Evolutionary conservation across 2,797 vertebrate genomes (phyloP).

Genomic region (Dromococcyx pavoninus): DNA sequence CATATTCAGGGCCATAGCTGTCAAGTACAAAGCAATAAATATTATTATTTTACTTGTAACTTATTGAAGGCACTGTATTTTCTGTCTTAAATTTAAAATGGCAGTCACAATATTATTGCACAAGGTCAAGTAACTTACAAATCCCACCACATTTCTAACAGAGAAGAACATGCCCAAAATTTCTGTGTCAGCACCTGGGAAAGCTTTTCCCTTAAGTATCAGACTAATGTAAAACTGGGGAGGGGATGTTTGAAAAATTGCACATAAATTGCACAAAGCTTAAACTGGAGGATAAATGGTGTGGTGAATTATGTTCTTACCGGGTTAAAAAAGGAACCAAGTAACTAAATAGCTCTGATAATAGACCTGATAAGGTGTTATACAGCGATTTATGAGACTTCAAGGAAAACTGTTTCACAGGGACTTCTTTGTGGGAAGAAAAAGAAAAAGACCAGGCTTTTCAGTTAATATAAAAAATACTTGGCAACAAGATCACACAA

Average conservation of each 20-base stretch:
- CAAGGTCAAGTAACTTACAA: constrained; percentile 4
- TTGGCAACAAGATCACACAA: constrained; percentile 14
- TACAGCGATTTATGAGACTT: background rate
- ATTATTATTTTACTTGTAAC: background rate
- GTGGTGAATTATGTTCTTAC: background rate
- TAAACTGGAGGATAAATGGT: background rate
- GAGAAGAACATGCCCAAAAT: background rate
- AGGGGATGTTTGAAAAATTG: background rate
- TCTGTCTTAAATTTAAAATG: constrained; percentile 21
- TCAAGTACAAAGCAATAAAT: background rate
- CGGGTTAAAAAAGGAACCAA: constrained; percentile 39
- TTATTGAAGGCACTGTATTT: background rate
- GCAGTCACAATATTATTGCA: constrained; percentile 41
- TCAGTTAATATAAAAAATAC: background rate
- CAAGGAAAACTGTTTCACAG: background rate
- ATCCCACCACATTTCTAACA: background rate
- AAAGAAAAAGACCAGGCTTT: background rate
- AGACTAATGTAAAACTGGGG: background rate
- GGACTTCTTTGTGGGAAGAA: background rate
- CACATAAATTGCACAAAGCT: background rate
- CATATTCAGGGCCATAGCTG: background rate
- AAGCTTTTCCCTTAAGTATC: constrained; percentile 42
- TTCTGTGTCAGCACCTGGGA: constrained; percentile 18
- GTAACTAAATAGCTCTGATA: constrained; percentile 44
- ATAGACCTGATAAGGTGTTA: constrained; percentile 21